Evolutionary conservation across 2,888 invertebrate genomes (phyloP).

Genomic region (Agrilus mali): DNA sequence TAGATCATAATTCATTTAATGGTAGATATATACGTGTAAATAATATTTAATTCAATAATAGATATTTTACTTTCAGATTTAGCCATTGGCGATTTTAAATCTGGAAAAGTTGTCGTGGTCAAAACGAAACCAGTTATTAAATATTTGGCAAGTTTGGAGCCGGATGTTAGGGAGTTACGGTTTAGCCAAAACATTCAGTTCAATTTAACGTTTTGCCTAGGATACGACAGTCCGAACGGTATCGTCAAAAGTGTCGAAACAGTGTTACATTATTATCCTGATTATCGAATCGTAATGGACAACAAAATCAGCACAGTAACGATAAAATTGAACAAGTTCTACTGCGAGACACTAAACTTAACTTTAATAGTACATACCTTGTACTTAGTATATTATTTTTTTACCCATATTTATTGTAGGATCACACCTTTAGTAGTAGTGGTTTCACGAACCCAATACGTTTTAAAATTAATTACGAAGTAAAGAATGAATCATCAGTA

Average conservation of each 20-base stretch:
- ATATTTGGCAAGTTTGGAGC: conserved; percentile 1
- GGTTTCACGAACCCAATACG: conserved; percentile 11
- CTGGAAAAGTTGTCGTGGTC: conserved; percentile 42
- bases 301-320: conserved; percentile 1
- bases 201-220: conserved; percentile 7
- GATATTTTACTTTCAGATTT: conserved; percentile 30
- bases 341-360: too few species aligned
- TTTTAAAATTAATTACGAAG: conserved; percentile 7
- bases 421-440: neutral
- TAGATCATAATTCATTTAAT: conserved; percentile 46
- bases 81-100: conserved; percentile 45
- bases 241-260: conserved; percentile 5
- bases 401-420: too few species aligned
- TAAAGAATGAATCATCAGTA: conserved; percentile 2
- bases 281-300: conserved; percentile 3
- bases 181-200: conserved; percentile 1
- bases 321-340: neutral
- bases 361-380: too few species aligned
- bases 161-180: conserved; percentile 3
- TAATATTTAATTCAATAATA: neutral
- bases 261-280: conserved; percentile 2
- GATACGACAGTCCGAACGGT: neutral
- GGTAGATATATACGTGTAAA: conserved; percentile 36
- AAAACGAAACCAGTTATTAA: conserved; percentile 27
- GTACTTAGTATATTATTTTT: too few species aligned